Evolutionary conservation across 2,888 invertebrate species (phyloP), one percentile per base, ranked within the genome.

Genomic region (Parthenolecanium corni): DNA sequence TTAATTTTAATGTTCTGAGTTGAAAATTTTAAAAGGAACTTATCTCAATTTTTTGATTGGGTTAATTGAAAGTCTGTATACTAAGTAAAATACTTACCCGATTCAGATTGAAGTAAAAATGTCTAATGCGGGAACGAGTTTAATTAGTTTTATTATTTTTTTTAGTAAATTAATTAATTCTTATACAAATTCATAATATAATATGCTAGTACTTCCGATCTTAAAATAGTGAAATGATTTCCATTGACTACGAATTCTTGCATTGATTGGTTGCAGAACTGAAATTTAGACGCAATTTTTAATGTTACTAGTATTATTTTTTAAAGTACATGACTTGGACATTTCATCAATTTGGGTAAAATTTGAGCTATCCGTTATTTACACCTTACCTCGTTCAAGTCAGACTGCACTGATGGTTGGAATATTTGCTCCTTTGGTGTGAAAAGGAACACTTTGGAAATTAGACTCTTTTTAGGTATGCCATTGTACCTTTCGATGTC

Each of bases 151-250:
- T 31, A 31, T 31, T 31, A 31, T 31, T 31, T 6, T 9, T n/a
- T 31, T 31, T 31, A 9, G 4, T 31, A 31, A 4, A 31, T 6
- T 31, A 31, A 31, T 31, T 9, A 31, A 31, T 31, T 24, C 23
- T 31, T 62, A 25, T 62, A 52, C 12, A 62, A 31, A 24, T 72
- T 75, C 67, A 84, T 84, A 52, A 85, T 81, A 31, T 82, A 77
- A 67, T 82, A 77, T 0, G 82, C 78, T 53, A 82, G 74, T 67
- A 80, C 79, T 53, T 78, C 76, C 69, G 82, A 83, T n/a, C 85
- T 81, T 67, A 87, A 70, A 68, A 88, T 84, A 40, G 81, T 80
- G 0, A 79, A 71, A 69, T 88, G 88, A 70, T 84, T 83, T 4
- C 87, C 88, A 69, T 85, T 83, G 16, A 84, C 74, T 46, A 77